Evolutionary conservation across 2,888 invertebrate genomes (phyloP).

Genomic region (Ptilodon capucinus): DNA sequence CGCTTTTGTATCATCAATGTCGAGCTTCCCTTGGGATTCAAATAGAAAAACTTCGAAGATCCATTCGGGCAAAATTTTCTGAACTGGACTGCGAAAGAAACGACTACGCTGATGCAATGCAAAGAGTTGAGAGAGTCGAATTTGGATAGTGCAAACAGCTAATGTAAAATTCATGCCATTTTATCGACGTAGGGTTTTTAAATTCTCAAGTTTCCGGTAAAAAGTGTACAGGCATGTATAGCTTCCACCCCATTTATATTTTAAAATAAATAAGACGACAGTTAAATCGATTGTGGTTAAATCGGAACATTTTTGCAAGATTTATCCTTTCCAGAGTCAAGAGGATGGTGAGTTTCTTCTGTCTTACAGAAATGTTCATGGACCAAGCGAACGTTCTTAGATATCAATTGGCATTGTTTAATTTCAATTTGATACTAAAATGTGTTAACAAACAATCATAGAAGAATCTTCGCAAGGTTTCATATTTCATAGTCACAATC

Average conservation of each 20-base stretch:
- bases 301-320: conserved; percentile 69
- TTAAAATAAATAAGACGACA: not conserved
- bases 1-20: conserved; percentile 70
- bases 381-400: conserved; percentile 59
- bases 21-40: conserved; percentile 43
- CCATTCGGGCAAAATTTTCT: conserved; percentile 71
- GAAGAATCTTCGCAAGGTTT: conserved; percentile 60
- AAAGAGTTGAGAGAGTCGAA: conserved; percentile 31
- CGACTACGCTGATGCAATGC: conserved; percentile 35
- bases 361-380: conserved; percentile 71
- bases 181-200: not conserved
- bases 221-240: not conserved
- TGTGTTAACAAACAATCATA: conserved; percentile 9
- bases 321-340: conserved; percentile 72
- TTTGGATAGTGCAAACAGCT: conserved; percentile 42
- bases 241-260: not conserved
- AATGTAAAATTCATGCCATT: conserved; percentile 52
- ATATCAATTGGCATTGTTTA: conserved; percentile 7
- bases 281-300: conserved; percentile 54
- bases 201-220: not conserved
- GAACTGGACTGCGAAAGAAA: conserved; percentile 65
- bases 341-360: conserved; percentile 75
- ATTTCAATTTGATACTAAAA: conserved; percentile 6
- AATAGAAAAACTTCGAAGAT: conserved; percentile 73
- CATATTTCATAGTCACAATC: conserved; percentile 54